Base-by-base conservation (phyloP, 2,113 vertebrate species). In the Corythornis cristatus region DNA sequence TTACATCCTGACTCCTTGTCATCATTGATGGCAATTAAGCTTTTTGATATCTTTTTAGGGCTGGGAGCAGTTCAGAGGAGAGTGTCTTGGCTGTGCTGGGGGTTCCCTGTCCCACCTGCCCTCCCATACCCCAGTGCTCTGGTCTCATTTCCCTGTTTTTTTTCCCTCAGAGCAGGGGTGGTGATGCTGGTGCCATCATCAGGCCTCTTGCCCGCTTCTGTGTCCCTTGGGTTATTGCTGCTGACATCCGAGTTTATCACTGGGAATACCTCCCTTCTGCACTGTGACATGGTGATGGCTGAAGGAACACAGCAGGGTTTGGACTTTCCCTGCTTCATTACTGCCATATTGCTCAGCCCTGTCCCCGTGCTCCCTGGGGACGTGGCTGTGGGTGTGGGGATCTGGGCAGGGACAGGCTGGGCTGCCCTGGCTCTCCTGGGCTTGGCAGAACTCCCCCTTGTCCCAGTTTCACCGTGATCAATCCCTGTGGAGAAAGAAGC, bases 251-350 rank as follows among this genome's bases (percentile, higher is more conserved):
- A 90, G 56, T 68, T 51, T 15, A 87, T 90, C 6, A 0, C 72
- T 94, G 72, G 90, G 91, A 93, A 83, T 61, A 11, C 35, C 89
- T 95, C 94, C 88, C 79, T 51, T 82, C 85, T 5, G 72, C 57
- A 73, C 20, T 35, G 80, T 95, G 91, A 92, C 95, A 94, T 72
- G 6, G 64, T 83, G 90, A 93, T 67, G 93, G 93, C 25, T 90
- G 92, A 95, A 83, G 91, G 54, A 95, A 79, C 87, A 43, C 80
- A 89, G 93, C 76, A 86, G 50, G 74, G 50, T 35, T 90, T 91
- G 48, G 89, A 88, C 96, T 95, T 95, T 96, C 91, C 79, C 92
- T 67, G 33, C 37, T 8, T 94, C 93, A 95, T 93, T 90, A 70
- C 89, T 93, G 90, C 97, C 95, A 94, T 95, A 95, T 94, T 25